Conservation (phyloP, 2,113 vertebrate species). For the Rhegmatorhina hoffmannsi region DNA sequence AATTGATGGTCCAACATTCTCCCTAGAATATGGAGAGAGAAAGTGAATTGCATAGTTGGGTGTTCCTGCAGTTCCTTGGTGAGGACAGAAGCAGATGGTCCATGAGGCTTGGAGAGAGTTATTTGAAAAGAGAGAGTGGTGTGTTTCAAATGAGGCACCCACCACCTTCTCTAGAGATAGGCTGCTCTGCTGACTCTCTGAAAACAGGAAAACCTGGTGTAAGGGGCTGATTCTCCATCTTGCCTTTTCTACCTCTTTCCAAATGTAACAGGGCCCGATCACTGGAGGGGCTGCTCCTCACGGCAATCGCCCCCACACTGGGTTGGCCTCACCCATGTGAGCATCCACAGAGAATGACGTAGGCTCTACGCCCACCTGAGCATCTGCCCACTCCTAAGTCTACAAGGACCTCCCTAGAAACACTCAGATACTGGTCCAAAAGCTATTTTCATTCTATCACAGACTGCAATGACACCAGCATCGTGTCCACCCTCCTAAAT, state of each 20-base stretch:
- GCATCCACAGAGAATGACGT: not conserved
- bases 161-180: not conserved
- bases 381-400: not conserved
- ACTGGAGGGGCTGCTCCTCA: not conserved
- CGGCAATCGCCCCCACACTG: not conserved
- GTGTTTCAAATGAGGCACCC: not conserved
- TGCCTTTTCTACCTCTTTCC: not conserved
- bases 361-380: not conserved
- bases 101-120: not conserved
- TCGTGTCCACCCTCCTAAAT: not conserved
- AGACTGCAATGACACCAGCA: not conserved
- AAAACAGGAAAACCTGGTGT: not conserved
- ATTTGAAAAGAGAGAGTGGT: not conserved
- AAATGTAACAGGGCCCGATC: not conserved
- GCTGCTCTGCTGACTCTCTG: not conserved
- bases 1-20: not conserved
- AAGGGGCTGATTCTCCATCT: not conserved
- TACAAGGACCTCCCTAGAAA: not conserved
- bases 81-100: not conserved
- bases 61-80: not conserved
- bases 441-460: not conserved
- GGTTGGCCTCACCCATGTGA: not conserved
- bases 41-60: not conserved
- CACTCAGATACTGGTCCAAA: not conserved
- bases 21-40: not conserved